These are phyloP conservation scores for Suricata suricatta DNA, from an alignment of 2,113 vertebrate genomes.

Conservation along the genomic window DNA sequence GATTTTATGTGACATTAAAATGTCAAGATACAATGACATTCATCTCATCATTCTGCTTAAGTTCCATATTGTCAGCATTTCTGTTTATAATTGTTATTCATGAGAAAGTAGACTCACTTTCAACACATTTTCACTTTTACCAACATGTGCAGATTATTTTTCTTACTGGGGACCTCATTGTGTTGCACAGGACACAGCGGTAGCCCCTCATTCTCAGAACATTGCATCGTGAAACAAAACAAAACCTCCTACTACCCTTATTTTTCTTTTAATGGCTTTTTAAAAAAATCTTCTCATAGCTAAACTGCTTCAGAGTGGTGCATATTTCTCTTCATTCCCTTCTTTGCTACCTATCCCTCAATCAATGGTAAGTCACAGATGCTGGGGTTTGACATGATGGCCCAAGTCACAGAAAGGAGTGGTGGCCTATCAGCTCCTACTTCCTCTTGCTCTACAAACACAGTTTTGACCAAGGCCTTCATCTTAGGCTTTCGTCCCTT, in stretches of 20 bases:
- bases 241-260: not conserved
- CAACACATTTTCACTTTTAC: not conserved
- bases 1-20: not conserved
- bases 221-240: not conserved
- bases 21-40: not conserved
- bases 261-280: not conserved
- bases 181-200: not conserved
- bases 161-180: not conserved
- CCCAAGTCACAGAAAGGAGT: not conserved
- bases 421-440: fast-evolving
- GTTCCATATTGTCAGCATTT: not conserved
- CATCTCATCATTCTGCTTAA: not conserved
- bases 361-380: not conserved
- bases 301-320: not conserved
- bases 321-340: not conserved
- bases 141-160: not conserved
- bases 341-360: not conserved
- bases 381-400: not conserved
- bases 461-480: not conserved
- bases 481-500: not conserved
- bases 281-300: not conserved
- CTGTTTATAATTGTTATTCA: not conserved
- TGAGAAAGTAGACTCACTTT: not conserved
- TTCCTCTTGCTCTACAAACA: not conserved
- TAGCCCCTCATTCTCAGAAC: not conserved